Evolutionary conservation across 2,797 vertebrate species (phyloP).

Genomic region (Enteromius thamalakanensis): DNA sequence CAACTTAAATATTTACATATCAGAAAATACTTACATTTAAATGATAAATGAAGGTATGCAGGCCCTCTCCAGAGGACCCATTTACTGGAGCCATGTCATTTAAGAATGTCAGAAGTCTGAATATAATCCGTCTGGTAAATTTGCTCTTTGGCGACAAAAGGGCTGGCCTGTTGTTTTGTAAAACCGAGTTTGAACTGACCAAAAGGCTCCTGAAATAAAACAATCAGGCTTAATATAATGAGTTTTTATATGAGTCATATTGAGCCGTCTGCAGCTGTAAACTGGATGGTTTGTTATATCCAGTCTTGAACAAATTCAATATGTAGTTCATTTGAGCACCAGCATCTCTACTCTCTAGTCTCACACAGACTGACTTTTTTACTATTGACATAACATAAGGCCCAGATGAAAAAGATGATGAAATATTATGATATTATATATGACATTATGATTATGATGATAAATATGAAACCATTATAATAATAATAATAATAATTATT

Average conservation of each 20-base stretch:
- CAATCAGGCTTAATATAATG: neutral
- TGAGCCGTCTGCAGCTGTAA: slow-evolving; percentile 4
- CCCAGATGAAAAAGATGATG: neutral
- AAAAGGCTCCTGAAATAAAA: slow-evolving; percentile 6
- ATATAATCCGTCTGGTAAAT: slow-evolving; percentile 14
- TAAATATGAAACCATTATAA: too few relatives aligned
- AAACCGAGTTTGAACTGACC: neutral
- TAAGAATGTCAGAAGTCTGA: slow-evolving; percentile 25
- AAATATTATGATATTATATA: neutral
- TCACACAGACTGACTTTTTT: neutral
- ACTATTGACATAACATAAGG: neutral
- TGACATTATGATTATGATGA: too few relatives aligned
- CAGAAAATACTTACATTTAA: slow-evolving; percentile 6
- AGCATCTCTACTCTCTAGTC: neutral
- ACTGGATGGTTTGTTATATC: slow-evolving; percentile 8
- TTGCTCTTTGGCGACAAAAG: slow-evolving; percentile 13
- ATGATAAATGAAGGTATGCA: neutral
- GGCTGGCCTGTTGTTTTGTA: slow-evolving; percentile 25
- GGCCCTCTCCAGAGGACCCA: neutral
- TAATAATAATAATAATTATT: neutral
- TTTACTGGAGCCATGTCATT: neutral
- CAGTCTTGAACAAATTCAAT: neutral
- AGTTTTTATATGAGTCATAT: slow-evolving; percentile 3
- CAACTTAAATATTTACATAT: slow-evolving; percentile 2
- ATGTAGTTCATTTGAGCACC: neutral